A percentile compares a stretch with the other conserved stretches of the same genome.
phyloP scores from a whole-genome alignment of 2,113 vertebrate species.

The Crypturellus undulatus region DNA sequence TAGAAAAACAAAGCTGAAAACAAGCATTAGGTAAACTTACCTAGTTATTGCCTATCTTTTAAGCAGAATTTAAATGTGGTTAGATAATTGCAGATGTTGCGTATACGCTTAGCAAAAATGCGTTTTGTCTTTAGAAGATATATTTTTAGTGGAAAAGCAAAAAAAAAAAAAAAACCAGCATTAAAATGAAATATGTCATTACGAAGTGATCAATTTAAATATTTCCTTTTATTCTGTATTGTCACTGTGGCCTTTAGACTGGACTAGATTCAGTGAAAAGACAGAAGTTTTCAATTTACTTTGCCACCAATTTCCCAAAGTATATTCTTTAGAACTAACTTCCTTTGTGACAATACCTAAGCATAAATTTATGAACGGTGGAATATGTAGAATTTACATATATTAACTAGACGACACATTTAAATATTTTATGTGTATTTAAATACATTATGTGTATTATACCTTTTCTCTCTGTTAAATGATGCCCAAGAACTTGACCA shows the following conservation, averaged over 20 bases:
- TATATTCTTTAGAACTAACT: not conserved
- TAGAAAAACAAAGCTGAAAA: not conserved
- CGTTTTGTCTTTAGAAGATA: not conserved
- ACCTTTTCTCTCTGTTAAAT: constrained; percentile 51
- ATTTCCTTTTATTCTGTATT: not conserved
- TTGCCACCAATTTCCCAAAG: not conserved
- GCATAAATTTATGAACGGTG: not conserved
- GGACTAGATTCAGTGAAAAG: not conserved
- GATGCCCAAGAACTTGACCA: constrained; percentile 16
- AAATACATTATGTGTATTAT: too few species aligned
- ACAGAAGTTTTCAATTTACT: not conserved
- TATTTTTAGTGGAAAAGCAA: constrained; percentile 5
- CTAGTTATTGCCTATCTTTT: not conserved
- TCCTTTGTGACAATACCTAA: not conserved
- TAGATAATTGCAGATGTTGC: not conserved
- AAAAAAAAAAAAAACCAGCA: not conserved
- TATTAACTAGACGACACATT: constrained; percentile 41
- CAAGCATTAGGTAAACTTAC: not conserved
- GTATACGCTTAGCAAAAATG: not conserved
- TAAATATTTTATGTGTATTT: constrained; percentile 24
- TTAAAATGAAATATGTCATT: not conserved
- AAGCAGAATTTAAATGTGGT: not conserved
- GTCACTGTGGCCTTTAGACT: not conserved
- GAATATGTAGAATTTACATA: not conserved
- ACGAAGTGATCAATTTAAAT: not conserved